These are phyloP conservation scores for Amphilophus citrinellus DNA, from an alignment of 2,113 vertebrate genomes.

Conservation along the genomic window DNA sequence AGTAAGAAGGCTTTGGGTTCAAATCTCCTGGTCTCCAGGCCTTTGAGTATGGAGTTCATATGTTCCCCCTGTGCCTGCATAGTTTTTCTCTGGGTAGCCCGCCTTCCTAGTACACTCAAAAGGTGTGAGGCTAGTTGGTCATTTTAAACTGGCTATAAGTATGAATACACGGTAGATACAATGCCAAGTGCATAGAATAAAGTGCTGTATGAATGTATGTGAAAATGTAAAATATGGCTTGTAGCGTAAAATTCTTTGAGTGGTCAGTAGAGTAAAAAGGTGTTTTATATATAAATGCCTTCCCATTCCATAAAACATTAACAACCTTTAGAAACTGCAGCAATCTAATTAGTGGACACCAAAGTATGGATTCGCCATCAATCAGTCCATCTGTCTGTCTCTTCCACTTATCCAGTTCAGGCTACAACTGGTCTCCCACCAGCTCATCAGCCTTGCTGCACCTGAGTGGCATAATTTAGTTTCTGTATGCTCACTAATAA, in stretches of 20 bases:
- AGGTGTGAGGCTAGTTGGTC: neutral
- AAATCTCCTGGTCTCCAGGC: neutral
- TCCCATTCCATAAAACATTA: too few species aligned
- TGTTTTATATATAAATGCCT: neutral
- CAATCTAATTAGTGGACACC: neutral
- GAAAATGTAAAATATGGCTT: neutral
- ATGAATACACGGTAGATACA: neutral
- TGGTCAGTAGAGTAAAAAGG: neutral
- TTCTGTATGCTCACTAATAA: slow-evolving; percentile 43
- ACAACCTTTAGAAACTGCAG: too few species aligned
- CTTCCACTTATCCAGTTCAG: too few species aligned
- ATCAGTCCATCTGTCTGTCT: too few species aligned
- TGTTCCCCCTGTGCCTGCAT: neutral
- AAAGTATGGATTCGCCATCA: too few species aligned
- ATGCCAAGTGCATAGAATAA: neutral
- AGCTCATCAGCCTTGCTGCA: slow-evolving; percentile 8
- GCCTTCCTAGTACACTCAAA: neutral
- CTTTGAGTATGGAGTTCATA: neutral
- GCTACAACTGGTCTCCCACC: neutral
- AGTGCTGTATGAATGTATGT: neutral
- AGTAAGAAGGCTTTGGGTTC: neutral
- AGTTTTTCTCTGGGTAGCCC: neutral
- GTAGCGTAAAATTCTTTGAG: too few species aligned
- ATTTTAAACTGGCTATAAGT: neutral
- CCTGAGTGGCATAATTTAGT: slow-evolving; percentile 34